Percentiles rank a stretch among this genome's conserved stretches.
These are phyloP conservation scores for honey bee (Apis mellifera) DNA, from an alignment of 1,140 invertebrate genomes.

Conservation along the genomic window DNA sequence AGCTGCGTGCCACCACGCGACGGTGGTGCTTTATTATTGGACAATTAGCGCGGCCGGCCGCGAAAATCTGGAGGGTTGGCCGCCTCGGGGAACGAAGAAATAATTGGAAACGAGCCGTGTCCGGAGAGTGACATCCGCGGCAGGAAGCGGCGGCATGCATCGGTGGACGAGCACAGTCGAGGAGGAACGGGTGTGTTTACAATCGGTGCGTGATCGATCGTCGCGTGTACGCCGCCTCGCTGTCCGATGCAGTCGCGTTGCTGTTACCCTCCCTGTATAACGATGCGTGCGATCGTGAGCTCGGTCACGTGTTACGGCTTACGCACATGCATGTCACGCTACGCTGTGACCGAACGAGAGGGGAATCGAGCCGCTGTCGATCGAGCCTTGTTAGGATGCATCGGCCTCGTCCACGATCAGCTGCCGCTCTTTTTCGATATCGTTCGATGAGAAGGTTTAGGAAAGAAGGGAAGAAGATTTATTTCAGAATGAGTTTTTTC, in stretches of 20 bases:
- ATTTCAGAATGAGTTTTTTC: too few species aligned
- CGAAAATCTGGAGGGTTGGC: slow-evolving; percentile 20
- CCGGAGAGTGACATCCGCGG: slow-evolving; percentile 56
- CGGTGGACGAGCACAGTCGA: slow-evolving; percentile 63
- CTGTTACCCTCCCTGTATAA: slow-evolving; percentile 13
- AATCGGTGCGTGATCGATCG: slow-evolving; percentile 73
- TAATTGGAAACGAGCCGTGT: slow-evolving; percentile 67
- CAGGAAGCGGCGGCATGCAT: slow-evolving; percentile 61
- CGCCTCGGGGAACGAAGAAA: slow-evolving; percentile 59
- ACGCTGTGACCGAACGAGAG: slow-evolving; percentile 36
- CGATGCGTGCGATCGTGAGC: slow-evolving; percentile 42
- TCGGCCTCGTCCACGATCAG: slow-evolving; percentile 33
- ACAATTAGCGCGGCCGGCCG: neutral
- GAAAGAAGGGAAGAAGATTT: neutral
- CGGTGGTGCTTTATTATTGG: neutral
- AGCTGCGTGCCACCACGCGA: too few species aligned
- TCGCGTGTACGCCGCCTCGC: slow-evolving; percentile 56
- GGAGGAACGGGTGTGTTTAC: slow-evolving; percentile 64
- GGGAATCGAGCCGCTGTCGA: neutral
- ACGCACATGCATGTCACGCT: slow-evolving; percentile 54
- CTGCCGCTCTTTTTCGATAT: slow-evolving; percentile 46
- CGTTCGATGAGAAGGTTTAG: neutral
- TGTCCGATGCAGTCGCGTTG: slow-evolving; percentile 35
- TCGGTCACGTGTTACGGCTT: slow-evolving; percentile 59
- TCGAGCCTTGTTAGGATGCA: slow-evolving; percentile 45